Percentiles rank a stretch among this genome's conserved stretches.
These are phyloP conservation scores for Sitta europaea DNA, from an alignment of 2,113 vertebrate genomes.

Conservation along the genomic window DNA sequence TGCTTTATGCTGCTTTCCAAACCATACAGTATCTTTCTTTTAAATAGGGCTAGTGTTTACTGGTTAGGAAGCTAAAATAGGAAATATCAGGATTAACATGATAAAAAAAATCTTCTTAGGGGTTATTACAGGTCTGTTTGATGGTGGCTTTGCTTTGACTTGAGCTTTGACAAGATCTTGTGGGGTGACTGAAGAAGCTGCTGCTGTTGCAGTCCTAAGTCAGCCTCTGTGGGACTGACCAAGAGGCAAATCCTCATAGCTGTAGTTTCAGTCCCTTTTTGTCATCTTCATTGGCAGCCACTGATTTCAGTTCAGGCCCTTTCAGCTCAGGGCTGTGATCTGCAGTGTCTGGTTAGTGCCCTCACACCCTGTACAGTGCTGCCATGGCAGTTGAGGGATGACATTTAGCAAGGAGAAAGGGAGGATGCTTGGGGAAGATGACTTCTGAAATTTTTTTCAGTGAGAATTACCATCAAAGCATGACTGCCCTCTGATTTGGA, in stretches of 20 bases:
- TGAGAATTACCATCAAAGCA: not conserved
- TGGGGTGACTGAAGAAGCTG: not conserved
- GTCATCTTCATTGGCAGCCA: not conserved
- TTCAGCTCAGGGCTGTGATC: not conserved
- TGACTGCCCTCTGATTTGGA: not conserved
- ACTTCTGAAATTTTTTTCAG: not conserved
- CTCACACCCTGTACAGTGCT: not conserved
- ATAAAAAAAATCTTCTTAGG: not conserved
- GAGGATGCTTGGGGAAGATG: not conserved
- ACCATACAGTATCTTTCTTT: not conserved
- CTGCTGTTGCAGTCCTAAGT: not conserved
- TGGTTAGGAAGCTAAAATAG: not conserved
- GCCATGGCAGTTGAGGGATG: not conserved
- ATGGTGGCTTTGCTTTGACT: not conserved
- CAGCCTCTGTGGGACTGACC: not conserved
- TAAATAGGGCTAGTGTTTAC: not conserved
- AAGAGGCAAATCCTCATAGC: not conserved
- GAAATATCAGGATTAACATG: not conserved
- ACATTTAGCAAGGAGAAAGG: not conserved
- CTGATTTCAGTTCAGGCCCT: not conserved
- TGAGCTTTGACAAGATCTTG: not conserved
- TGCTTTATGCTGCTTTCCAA: not conserved
- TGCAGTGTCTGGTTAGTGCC: not conserved
- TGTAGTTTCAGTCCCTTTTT: not conserved
- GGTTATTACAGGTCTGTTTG: not conserved